Evolutionary conservation across 2,888 invertebrate genomes (phyloP), one percentile per base, ranked within the genome.

Genomic region (Ophioninae sp.): DNA sequence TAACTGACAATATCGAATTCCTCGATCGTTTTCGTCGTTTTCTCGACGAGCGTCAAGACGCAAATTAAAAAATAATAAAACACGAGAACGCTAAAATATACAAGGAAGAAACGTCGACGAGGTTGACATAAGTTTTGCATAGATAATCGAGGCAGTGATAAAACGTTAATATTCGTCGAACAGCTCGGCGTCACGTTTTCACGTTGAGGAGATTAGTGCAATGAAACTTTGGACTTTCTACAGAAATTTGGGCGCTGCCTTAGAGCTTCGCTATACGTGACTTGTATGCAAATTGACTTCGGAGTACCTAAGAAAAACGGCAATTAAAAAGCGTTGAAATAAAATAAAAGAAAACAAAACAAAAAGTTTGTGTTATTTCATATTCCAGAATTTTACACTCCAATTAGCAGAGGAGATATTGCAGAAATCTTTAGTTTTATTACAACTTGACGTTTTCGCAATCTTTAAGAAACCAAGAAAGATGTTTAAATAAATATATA

Each of bases 101-200:
- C 30, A 30, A 30, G 30, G 30, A 17, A 44, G 7, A 23, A 39
- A 13, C 13, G 8, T 17, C 9, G 44, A 44, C 44, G 68, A 68
- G 51, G 51, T 51, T 51, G 22, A 17, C 23, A 17, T 6, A 30
- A 68, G 17, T 44, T 51, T 68, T 3, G 51, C 23, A 23, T 23
- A 68, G 23, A 23, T 68, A 51, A 23, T 23, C 51, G 51, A 68
- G 23, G 22, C 51, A 51, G 23, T 51, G 51, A 51, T 68, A n/a
- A 68, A 68, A 51, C 23, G n/a, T 68, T 51, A 68, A 68, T 51
- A 22, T 51, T 23, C 23, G 30, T 8, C 30, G 17, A 51, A 51
- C 17, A 51, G n/a, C 68, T n/a, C 17, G 51, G 8, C 68, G 68
- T 68, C 51, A 6, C 23, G 51, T 68, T 68, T 23, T 23, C 51